phyloP scores from a whole-genome alignment of 1,140 invertebrate genomes.

The Meloidogyne hapla region DNA sequence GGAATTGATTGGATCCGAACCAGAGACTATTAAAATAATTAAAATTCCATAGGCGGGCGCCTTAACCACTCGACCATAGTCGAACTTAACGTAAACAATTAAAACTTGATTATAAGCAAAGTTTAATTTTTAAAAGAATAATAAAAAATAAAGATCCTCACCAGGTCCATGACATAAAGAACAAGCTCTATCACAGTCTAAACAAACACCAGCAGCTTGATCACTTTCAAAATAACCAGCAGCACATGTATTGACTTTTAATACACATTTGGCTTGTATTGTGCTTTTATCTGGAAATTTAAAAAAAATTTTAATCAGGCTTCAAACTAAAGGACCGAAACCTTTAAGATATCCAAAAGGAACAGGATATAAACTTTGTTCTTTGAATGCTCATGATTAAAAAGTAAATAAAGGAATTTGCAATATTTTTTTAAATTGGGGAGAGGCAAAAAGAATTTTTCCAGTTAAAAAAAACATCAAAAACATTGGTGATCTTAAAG shows the following conservation, averaged over 20 bases:
- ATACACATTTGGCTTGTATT: slow-evolving; percentile 58
- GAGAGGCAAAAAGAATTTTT: no score
- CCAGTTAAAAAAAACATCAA: no score
- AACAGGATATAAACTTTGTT: no score
- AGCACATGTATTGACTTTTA: slow-evolving; percentile 53
- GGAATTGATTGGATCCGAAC: slow-evolving; percentile 3
- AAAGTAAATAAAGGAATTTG: no score
- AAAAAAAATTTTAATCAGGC: background rate
- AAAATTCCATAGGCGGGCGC: no score
- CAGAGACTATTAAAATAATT: no score
- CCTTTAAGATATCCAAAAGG: no score
- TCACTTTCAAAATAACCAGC: slow-evolving; percentile 52
- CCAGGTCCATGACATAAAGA: slow-evolving; percentile 61
- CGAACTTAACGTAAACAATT: no score
- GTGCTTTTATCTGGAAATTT: slow-evolving; percentile 35
- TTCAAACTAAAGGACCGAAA: background rate
- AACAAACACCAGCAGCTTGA: slow-evolving; percentile 42
- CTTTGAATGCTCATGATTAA: no score
- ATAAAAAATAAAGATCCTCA: background rate
- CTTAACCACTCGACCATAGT: no score
- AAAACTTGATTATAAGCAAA: no score
- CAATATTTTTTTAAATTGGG: no score
- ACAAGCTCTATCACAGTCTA: slow-evolving; percentile 57
- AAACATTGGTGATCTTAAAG: background rate
- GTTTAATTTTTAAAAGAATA: background rate